Conservation (phyloP, 2,113 vertebrate genomes). For the Nesoenas mayeri region DNA sequence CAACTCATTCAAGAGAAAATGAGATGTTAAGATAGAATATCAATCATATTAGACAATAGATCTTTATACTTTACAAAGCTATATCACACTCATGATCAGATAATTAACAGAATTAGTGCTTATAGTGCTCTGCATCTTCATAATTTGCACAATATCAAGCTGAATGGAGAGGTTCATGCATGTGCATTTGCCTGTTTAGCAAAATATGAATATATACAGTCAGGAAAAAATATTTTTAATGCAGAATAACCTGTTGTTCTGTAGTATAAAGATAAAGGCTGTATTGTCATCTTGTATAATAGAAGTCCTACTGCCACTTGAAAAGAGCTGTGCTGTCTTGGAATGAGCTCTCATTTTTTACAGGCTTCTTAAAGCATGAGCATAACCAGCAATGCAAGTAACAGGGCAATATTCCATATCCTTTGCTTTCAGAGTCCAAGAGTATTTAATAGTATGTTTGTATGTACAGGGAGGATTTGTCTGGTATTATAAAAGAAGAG, state of each 20-base stretch:
- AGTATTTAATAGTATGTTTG: background rate
- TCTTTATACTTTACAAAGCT: background rate
- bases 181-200: background rate
- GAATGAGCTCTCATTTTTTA: background rate
- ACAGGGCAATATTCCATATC: background rate
- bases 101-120: background rate
- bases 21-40: background rate
- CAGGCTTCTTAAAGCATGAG: background rate
- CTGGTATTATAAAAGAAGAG: background rate
- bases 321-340: background rate
- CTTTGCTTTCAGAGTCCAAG: background rate
- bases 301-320: background rate
- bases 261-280: background rate
- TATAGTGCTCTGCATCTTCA: background rate
- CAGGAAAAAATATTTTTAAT: background rate
- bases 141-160: background rate
- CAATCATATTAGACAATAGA: rapidly evolving
- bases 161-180: background rate
- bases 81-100: background rate
- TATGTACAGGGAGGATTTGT: background rate
- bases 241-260: background rate
- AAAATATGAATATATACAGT: background rate
- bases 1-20: background rate
- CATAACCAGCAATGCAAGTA: background rate
- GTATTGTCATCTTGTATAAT: background rate